Conservation (phyloP, 2,113 vertebrate species). For the Halcyon malimbica region DNA sequence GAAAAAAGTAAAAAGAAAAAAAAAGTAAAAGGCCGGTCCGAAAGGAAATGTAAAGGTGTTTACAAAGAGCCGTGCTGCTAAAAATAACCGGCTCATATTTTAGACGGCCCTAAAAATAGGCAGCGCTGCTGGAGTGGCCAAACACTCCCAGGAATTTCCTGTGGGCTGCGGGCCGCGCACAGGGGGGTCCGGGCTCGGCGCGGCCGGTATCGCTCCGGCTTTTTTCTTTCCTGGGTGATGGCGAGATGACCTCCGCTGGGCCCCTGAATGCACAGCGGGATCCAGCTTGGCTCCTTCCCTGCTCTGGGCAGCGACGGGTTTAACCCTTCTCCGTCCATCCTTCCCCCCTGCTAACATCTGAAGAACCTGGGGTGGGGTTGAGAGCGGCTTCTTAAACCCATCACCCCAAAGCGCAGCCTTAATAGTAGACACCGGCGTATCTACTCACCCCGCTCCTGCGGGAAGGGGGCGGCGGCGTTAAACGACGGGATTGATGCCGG, state of each 20-base stretch:
- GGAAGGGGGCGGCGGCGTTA: not conserved
- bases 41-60: conserved; percentile 64
- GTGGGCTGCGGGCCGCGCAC: conserved; percentile 40
- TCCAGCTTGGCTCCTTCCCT: not conserved
- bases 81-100: conserved; percentile 63
- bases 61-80: conserved; percentile 53
- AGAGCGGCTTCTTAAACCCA: rapidly evolving
- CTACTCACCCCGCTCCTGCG: rapidly evolving
- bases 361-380: not conserved
- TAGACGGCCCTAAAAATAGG: conserved; percentile 67
- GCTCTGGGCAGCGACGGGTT: rapidly evolving
- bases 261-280: not conserved
- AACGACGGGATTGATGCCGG: rapidly evolving
- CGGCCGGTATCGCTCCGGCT: not conserved
- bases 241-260: not conserved
- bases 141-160: conserved; percentile 70
- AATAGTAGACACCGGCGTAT: not conserved
- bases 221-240: not conserved
- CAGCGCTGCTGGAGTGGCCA: conserved; percentile 45
- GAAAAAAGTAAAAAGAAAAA: too few relatives aligned
- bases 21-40: not conserved
- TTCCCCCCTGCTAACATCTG: rapidly evolving
- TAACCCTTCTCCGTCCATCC: not conserved
- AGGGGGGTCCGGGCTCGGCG: conserved; percentile 25
- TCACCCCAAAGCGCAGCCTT: not conserved